Evolutionary conservation across 2,113 vertebrate species (phyloP).

Genomic region (Ranitomeya imitator): DNA sequence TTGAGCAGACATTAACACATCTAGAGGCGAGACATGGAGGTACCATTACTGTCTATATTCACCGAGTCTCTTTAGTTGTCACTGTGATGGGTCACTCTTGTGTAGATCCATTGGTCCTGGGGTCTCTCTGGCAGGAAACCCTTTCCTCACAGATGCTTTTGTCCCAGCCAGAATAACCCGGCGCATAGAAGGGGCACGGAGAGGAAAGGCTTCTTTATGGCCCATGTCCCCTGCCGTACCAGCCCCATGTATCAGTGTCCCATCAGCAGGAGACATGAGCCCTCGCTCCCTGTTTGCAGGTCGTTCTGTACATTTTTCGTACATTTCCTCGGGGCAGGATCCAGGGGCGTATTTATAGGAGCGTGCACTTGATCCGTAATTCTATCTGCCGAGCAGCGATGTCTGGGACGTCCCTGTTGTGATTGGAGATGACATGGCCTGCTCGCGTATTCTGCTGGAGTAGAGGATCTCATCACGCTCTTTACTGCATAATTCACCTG

Average conservation of each 20-base stretch:
- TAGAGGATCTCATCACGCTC: slow-evolving; percentile 2
- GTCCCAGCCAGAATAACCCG: no score
- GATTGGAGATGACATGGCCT: neutral
- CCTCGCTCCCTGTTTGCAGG: neutral
- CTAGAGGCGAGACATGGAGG: no score
- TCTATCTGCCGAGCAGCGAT: neutral
- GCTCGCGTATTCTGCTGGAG: slow-evolving; percentile 20
- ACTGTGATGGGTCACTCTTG: no score
- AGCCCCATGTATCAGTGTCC: neutral
- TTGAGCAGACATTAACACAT: no score
- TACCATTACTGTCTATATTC: no score
- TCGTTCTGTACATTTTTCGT: neutral
- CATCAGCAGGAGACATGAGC: neutral
- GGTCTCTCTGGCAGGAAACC: no score
- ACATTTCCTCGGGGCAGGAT: neutral
- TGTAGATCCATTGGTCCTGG: no score
- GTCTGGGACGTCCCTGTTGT: slow-evolving; percentile 14
- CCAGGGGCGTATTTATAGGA: neutral
- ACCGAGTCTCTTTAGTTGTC: no score
- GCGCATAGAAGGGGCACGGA: no score
- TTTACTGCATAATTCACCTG: slow-evolving; percentile 33
- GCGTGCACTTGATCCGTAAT: neutral
- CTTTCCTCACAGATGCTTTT: no score
- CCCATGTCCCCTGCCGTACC: no score
- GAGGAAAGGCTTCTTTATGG: no score